Evolutionary conservation across 2,888 invertebrate species (phyloP).

Genomic region (Scaeva pyrastri): DNA sequence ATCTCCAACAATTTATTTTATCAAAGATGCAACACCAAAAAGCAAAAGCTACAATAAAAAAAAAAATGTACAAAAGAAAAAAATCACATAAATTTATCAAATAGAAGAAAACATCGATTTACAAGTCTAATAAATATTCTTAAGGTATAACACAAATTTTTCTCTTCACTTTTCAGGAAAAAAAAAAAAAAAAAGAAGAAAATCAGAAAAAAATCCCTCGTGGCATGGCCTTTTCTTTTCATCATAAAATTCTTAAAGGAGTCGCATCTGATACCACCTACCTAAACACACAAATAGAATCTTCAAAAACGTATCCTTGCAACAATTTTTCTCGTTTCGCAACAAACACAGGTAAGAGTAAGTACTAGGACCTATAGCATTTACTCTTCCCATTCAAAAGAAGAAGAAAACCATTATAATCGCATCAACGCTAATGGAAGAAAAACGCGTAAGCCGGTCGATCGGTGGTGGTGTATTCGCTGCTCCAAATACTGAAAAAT

Average conservation of each 20-base stretch:
- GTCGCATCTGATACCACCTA: neutral
- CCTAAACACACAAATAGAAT: neutral
- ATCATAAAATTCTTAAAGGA: neutral
- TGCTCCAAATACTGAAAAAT: conserved; percentile 34
- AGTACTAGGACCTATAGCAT: conserved; percentile 6
- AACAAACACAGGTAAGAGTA: no score
- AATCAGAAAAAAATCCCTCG: conserved; percentile 1
- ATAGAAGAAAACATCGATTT: conserved; percentile 22
- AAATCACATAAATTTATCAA: neutral
- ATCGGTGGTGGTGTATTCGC: conserved; percentile 1
- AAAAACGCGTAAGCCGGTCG: conserved; percentile 54
- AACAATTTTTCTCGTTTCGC: conserved; percentile 30
- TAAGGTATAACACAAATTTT: conserved; percentile 10
- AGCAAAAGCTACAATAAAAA: neutral
- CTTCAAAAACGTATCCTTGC: neutral
- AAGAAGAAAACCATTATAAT: conserved; percentile 62
- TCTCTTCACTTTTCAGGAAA: neutral
- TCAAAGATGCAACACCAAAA: neutral
- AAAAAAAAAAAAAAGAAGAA: neutral
- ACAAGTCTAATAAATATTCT: conserved; percentile 30
- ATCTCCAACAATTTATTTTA: conserved; percentile 9
- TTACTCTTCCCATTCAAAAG: conserved; percentile 27
- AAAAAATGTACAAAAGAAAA: neutral
- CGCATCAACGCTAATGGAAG: conserved; percentile 72
- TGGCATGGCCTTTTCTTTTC: conserved; percentile 25